A percentile compares a stretch with the other conserved stretches of the same genome.
These are phyloP conservation scores for Anolis sagrei DNA, from an alignment of 2,113 vertebrate species.

Conservation along the genomic window DNA sequence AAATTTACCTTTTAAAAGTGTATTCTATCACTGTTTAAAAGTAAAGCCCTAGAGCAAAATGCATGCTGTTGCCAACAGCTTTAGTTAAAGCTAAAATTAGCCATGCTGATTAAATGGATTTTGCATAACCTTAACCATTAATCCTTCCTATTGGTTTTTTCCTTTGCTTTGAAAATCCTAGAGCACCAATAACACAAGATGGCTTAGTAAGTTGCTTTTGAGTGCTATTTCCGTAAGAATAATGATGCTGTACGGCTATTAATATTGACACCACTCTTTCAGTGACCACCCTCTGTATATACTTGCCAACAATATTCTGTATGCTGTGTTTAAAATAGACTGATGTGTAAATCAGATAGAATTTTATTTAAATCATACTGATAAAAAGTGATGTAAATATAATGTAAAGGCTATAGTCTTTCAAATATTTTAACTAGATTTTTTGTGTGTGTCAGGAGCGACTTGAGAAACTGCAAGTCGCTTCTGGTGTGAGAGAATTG, in stretches of 20 bases:
- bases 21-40: constrained; percentile 63
- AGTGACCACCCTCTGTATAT: constrained; percentile 48
- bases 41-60: constrained; percentile 68
- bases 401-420: not conserved
- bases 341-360: constrained; percentile 16
- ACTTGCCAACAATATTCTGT: constrained; percentile 53
- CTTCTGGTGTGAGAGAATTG: too few species aligned
- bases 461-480: too few species aligned
- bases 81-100: constrained; percentile 75
- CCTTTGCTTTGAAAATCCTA: constrained; percentile 56
- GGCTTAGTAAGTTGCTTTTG: constrained; percentile 61
- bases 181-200: constrained; percentile 61
- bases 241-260: constrained; percentile 60
- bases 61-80: constrained; percentile 61
- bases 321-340: constrained; percentile 56
- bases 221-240: constrained; percentile 68
- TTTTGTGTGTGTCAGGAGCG: too few species aligned
- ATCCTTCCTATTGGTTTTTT: constrained; percentile 65
- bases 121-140: constrained; percentile 70
- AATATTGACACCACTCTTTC: constrained; percentile 58
- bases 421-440: too few species aligned
- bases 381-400: constrained; percentile 47
- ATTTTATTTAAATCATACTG: constrained; percentile 46
- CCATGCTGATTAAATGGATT: constrained; percentile 74
- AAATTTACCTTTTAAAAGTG: constrained; percentile 69